Evolutionary conservation across 2,113 vertebrate species (phyloP), one percentile per base, ranked within the genome.

Genomic region (Tetrax tetrax): DNA sequence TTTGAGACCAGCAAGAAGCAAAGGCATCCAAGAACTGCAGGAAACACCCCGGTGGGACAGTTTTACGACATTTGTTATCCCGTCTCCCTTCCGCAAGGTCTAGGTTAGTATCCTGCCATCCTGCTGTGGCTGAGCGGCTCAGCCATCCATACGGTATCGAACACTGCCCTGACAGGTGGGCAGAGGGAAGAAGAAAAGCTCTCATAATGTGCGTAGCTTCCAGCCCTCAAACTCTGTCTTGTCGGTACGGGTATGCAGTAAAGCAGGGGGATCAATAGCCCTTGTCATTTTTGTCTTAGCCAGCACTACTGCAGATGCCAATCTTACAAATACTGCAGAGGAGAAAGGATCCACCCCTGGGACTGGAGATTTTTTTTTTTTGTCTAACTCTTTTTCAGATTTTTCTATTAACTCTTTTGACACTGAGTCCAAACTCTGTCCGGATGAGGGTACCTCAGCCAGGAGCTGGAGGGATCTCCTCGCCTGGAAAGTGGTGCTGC

Each of bases 201-300:
- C 63, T 71, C 57, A 6, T 12, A 35, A 37, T 0, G 1, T 1
- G 0, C 7, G 0, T 21, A 50, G n/a, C 71, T 68, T 75, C 65
- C 57, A 71, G 37, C 57, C 60, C 69, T 87, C 70, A 37, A 65
- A 57, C 76, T 89, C 75, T 6, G 6, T 51, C 72, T 59, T 76
- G 61, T 79, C n/a, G 1, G 57, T 29, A 45, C 0, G 8, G 61
- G 37, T 64, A n/a, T 33, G 31, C 57, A 81, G 76, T 6, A 83
- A 95, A 89, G 89, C 89, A 78, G 69, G 65, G 86, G 65, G 77
- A 97, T 97, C 92, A 93, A 93, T 96, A 97, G 88, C 65, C 90
- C 92, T 95, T 82, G 91, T 87, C 90, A 87, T 93, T 92, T 97
- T 95, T 72, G 57, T 89, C 96, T 93, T 68, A 95, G 89, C 74